Conservation (phyloP, 2,888 invertebrate genomes). For the Aphodius granarius region DNA sequence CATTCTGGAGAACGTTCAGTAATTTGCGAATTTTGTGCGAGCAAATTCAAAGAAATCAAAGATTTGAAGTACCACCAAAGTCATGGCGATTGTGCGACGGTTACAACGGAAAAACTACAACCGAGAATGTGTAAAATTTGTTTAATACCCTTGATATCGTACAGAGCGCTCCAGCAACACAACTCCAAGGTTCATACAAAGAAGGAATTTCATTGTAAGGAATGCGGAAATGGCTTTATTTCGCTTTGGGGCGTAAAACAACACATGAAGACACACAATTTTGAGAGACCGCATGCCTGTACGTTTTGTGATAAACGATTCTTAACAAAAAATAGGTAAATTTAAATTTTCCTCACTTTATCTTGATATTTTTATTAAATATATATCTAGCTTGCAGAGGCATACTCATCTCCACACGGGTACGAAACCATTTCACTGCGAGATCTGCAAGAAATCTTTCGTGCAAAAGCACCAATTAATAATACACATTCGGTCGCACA, state of each 20-base stretch:
- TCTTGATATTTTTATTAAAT: too few relatives aligned
- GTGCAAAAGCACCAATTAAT: constrained; percentile 28
- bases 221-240: constrained; percentile 30
- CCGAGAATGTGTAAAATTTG: constrained; percentile 23
- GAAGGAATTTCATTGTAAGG: constrained; percentile 26
- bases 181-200: constrained; percentile 20
- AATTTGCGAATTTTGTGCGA: constrained; percentile 27
- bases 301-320: constrained; percentile 44
- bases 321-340: constrained; percentile 41
- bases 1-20: constrained; percentile 15
- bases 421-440: constrained; percentile 38
- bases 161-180: constrained; percentile 28
- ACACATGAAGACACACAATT: constrained; percentile 40
- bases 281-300: constrained; percentile 43
- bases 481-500: constrained; percentile 28
- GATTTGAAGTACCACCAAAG: background rate
- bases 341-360: too few relatives aligned
- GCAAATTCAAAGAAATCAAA: constrained; percentile 18
- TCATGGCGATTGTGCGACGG: background rate
- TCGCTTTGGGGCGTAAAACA: constrained; percentile 22
- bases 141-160: constrained; percentile 20
- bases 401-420: constrained; percentile 46
- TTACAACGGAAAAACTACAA: too few relatives aligned
- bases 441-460: constrained; percentile 28
- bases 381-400: constrained; percentile 31